These are phyloP conservation scores for Ommatoiulus sabulosus DNA, from an alignment of 2,888 invertebrate species.

Conservation along the genomic window DNA sequence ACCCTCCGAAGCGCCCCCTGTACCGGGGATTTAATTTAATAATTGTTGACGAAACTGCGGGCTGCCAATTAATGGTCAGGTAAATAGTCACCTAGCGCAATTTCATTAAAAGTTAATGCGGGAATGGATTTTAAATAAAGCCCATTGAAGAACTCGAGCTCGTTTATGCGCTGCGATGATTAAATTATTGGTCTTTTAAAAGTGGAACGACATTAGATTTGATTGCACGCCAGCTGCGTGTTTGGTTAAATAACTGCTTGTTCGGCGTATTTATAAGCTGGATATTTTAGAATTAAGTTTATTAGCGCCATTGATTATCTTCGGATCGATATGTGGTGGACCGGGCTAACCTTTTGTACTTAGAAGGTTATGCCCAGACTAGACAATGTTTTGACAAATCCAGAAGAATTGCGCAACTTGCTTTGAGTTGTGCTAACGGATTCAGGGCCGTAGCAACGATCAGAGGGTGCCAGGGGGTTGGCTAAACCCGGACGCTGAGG, in stretches of 20 bases:
- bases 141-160: not conserved
- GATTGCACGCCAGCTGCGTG: not conserved
- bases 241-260: not conserved
- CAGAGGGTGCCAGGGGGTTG: too few species aligned
- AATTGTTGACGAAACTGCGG: not conserved
- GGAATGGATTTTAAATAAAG: conserved; percentile 24
- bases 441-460: too few species aligned
- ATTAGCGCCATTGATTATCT: not conserved
- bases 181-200: not conserved
- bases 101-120: not conserved
- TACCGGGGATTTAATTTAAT: not conserved
- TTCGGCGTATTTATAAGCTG: not conserved
- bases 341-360: too few species aligned
- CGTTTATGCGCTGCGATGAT: not conserved
- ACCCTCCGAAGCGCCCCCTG: not conserved
- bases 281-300: not conserved
- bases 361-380: too few species aligned
- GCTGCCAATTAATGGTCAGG: conserved; percentile 8
- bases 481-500: too few species aligned
- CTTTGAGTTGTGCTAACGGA: too few species aligned
- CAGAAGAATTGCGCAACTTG: too few species aligned
- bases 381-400: too few species aligned
- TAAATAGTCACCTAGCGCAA: not conserved
- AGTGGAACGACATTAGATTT: not conserved
- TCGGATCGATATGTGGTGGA: not conserved